phyloP scores from a whole-genome alignment of 2,888 invertebrate genomes.

The Thereva nobilitata region DNA sequence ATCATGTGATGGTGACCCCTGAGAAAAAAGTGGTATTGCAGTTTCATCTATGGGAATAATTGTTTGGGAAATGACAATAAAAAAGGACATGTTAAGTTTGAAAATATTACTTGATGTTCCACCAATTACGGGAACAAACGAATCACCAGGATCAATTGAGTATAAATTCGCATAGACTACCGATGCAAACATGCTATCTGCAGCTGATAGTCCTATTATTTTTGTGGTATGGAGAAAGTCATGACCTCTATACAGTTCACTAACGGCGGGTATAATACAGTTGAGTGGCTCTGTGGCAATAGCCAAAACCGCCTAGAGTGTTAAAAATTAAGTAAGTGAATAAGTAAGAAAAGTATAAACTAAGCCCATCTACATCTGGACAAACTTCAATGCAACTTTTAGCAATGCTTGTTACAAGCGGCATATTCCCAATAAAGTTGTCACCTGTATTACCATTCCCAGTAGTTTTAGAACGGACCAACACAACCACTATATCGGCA shows the following conservation, averaged over 20 bases:
- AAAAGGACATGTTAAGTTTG: not conserved
- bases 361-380: slow-evolving; percentile 38
- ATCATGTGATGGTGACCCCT: slow-evolving; percentile 39
- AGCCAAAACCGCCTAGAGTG: slow-evolving; percentile 41
- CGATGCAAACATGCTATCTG: slow-evolving; percentile 43
- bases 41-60: slow-evolving; percentile 38
- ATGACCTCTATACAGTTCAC: slow-evolving; percentile 40
- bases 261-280: slow-evolving; percentile 41
- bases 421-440: slow-evolving; percentile 41
- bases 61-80: not conserved
- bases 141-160: slow-evolving; percentile 40
- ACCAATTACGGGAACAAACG: slow-evolving; percentile 43
- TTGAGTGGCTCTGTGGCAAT: slow-evolving; percentile 43
- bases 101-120: slow-evolving; percentile 41
- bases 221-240: slow-evolving; percentile 40
- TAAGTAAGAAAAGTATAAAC: not conserved
- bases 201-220: slow-evolving; percentile 43
- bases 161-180: slow-evolving; percentile 38
- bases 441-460: slow-evolving; percentile 10
- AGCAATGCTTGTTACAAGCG: slow-evolving; percentile 42
- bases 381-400: slow-evolving; percentile 43
- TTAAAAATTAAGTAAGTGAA: slow-evolving; percentile 19
- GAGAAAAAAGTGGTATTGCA: slow-evolving; percentile 43
- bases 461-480: slow-evolving; percentile 34
- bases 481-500: slow-evolving; percentile 39